phyloP scores from a whole-genome alignment of 2,797 vertebrate genomes.

The Dromococcyx pavoninus region DNA sequence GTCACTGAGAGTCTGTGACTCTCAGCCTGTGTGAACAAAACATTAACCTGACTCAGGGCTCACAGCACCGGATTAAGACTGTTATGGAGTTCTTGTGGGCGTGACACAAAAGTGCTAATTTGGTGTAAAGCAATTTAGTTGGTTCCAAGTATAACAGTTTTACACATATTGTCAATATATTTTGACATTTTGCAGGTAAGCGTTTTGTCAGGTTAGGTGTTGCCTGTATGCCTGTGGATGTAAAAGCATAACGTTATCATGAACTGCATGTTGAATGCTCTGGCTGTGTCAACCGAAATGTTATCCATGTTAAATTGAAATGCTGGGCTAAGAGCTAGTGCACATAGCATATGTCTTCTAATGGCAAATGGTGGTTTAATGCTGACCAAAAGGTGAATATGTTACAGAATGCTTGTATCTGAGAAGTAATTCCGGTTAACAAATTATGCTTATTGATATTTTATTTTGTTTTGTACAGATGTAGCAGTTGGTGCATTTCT shows the following conservation, averaged over 20 bases:
- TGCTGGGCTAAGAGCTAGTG: background rate
- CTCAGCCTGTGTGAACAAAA: background rate
- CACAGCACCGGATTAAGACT: background rate
- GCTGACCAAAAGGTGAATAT: conserved; percentile 19
- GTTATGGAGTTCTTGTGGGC: background rate
- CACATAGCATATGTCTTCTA: background rate
- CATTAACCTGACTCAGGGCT: background rate
- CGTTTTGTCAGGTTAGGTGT: background rate
- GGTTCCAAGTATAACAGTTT: background rate
- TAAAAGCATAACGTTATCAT: background rate
- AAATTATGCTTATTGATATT: conserved; percentile 50
- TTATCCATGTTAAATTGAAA: background rate
- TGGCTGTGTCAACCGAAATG: background rate
- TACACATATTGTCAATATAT: background rate
- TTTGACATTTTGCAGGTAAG: background rate
- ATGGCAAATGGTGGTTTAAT: conserved; percentile 40
- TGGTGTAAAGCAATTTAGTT: background rate
- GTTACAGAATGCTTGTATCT: background rate
- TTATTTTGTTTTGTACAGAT: conserved; percentile 76
- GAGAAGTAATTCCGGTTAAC: conserved; percentile 46
- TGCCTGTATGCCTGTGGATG: background rate
- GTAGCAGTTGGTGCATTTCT: conserved; percentile 92
- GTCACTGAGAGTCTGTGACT: background rate
- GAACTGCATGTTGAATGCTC: background rate
- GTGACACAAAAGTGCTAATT: background rate